A percentile compares a stretch with the other conserved stretches of the same genome.
These are phyloP conservation scores for Probaryconus sp. DNA, from an alignment of 1,140 invertebrate genomes.

Conservation along the genomic window DNA sequence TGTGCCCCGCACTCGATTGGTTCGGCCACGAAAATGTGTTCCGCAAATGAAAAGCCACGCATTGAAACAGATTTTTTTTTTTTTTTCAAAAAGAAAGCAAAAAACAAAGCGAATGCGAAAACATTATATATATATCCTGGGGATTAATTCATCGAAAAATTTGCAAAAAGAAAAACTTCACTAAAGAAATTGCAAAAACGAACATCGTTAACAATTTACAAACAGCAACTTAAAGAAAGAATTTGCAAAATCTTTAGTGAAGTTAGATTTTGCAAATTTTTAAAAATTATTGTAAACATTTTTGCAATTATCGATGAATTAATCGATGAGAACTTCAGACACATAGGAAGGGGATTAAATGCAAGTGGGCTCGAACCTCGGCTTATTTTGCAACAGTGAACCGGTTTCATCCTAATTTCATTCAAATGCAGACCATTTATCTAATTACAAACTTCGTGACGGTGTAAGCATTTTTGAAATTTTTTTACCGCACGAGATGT, in stretches of 20 bases:
- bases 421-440: constrained; percentile 1
- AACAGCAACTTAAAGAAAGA: too few relatives aligned
- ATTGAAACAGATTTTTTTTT: too few relatives aligned
- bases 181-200: too few relatives aligned
- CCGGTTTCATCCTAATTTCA: constrained; percentile 25
- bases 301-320: too few relatives aligned
- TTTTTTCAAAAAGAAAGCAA: constrained; percentile 2
- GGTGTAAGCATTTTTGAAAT: constrained; percentile 20
- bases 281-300: too few relatives aligned
- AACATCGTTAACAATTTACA: too few relatives aligned
- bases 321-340: too few relatives aligned
- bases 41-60: constrained; percentile 23
- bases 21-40: constrained; percentile 32
- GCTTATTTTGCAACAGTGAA: constrained; percentile 39
- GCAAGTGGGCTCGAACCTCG: constrained; percentile 20
- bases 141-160: constrained; percentile 19
- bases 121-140: constrained; percentile 11
- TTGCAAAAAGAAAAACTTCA: too few relatives aligned
- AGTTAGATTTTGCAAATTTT: too few relatives aligned
- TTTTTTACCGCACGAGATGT: too few relatives aligned
- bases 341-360: too few relatives aligned
- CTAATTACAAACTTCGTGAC: constrained; percentile 13
- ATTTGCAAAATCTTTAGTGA: too few relatives aligned
- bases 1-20: constrained; percentile 45
- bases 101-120: constrained; percentile 6